These are phyloP conservation scores for Pycnonotus jocosus DNA, from an alignment of 2,113 vertebrate species.

Conservation along the genomic window DNA sequence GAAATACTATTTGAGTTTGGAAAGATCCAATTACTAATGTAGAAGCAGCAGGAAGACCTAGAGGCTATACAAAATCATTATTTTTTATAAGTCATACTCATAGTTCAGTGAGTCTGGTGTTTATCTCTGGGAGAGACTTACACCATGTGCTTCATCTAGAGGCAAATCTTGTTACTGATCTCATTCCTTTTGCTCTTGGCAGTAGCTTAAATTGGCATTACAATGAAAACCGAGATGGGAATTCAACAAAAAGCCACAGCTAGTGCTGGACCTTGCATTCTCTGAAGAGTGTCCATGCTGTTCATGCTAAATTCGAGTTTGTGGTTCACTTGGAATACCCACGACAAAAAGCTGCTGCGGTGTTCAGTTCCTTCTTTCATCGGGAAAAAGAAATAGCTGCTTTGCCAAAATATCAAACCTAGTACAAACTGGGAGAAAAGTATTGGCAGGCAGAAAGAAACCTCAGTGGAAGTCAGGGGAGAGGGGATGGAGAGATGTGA, in stretches of 20 bases:
- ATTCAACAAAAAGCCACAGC: neutral
- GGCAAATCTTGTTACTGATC: neutral
- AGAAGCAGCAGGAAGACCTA: neutral
- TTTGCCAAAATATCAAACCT: neutral
- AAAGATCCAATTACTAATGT: neutral
- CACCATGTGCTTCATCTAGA: neutral
- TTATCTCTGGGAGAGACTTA: neutral
- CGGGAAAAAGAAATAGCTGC: neutral
- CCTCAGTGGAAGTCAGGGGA: neutral
- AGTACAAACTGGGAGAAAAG: neutral
- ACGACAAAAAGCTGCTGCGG: neutral
- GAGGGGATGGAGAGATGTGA: neutral
- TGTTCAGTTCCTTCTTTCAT: neutral
- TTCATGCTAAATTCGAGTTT: neutral
- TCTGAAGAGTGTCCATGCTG: neutral
- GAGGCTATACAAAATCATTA: neutral
- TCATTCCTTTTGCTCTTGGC: neutral
- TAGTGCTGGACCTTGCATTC: neutral
- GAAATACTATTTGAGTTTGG: neutral
- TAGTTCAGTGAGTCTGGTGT: neutral
- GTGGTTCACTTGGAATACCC: neutral
- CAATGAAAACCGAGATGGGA: neutral
- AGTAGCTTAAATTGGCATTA: neutral
- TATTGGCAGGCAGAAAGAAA: neutral
- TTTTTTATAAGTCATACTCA: neutral